Percentiles rank a stretch among this genome's conserved stretches.
These are phyloP conservation scores for Eustalomyia histrio DNA, from an alignment of 2,888 invertebrate species.

Conservation along the genomic window DNA sequence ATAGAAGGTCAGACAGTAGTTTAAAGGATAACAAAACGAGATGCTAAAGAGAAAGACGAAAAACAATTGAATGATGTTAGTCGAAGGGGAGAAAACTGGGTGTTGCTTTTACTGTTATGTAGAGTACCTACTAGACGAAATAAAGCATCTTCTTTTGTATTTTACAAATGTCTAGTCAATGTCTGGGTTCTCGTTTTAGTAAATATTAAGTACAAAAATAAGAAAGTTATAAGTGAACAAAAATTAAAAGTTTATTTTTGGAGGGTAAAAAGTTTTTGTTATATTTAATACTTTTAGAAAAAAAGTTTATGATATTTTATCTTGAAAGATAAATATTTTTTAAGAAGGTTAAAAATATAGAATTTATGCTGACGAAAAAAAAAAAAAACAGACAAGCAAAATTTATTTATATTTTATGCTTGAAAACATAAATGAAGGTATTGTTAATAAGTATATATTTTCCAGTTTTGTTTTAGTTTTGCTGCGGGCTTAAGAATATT, in stretches of 20 bases:
- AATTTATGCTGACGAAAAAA: slow-evolving; percentile 17
- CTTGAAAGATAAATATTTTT: background rate
- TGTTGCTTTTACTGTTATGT: background rate
- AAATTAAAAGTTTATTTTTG: slow-evolving; percentile 4
- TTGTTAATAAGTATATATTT: background rate
- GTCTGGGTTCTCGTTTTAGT: slow-evolving; percentile 5
- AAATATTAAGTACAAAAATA: background rate
- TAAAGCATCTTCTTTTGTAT: slow-evolving; percentile 16
- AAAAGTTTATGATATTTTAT: background rate
- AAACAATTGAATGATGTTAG: background rate
- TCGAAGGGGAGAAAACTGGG: background rate
- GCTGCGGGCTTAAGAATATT: background rate
- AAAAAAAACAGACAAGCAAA: too few species aligned
- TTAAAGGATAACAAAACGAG: background rate
- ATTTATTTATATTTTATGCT: background rate
- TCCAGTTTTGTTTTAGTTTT: background rate
- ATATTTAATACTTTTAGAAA: background rate
- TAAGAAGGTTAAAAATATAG: background rate
- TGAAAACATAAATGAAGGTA: slow-evolving; percentile 16
- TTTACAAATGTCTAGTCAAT: slow-evolving; percentile 37
- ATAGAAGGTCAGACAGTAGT: slow-evolving; percentile 30
- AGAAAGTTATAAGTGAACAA: slow-evolving; percentile 12
- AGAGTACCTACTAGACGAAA: background rate
- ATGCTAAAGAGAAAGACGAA: background rate
- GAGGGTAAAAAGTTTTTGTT: background rate